phyloP scores from a whole-genome alignment of 2,113 vertebrate species.

The Phrynocephalus versicolor region DNA sequence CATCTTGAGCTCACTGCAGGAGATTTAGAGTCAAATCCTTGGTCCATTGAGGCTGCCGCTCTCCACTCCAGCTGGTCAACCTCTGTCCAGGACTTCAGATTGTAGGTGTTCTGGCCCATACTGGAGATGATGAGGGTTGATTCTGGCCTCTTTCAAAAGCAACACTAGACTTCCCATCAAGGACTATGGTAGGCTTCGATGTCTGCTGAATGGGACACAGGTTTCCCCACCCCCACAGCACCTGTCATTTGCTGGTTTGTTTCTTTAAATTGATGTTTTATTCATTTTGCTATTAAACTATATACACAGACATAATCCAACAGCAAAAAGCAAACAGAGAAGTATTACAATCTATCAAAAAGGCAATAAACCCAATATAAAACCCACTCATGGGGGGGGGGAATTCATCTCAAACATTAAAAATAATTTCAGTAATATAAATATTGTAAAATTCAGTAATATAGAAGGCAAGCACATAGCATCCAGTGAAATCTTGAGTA shows the following conservation, averaged over 20 bases:
- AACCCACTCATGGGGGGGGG: background rate
- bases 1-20: too few species aligned
- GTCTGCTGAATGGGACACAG: background rate
- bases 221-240: too few species aligned
- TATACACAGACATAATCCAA: background rate
- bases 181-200: too few species aligned
- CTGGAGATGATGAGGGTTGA: too few species aligned
- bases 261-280: background rate
- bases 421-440: background rate
- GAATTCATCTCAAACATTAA: background rate
- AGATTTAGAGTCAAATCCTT: too few species aligned
- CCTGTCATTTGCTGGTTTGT: background rate
- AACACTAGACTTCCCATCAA: too few species aligned
- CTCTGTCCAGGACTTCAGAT: too few species aligned
- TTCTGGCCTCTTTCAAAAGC: too few species aligned
- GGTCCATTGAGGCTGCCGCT: too few species aligned
- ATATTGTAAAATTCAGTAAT: background rate
- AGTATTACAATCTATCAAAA: background rate
- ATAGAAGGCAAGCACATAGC: background rate
- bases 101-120: too few species aligned
- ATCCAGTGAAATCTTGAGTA: background rate
- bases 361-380: background rate
- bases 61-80: too few species aligned
- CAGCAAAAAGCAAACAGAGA: background rate
- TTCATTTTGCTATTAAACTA: background rate